Evolutionary conservation across 2,113 vertebrate genomes (phyloP), one percentile per base, ranked within the genome.

Genomic region (Sylvicapra grimmia): DNA sequence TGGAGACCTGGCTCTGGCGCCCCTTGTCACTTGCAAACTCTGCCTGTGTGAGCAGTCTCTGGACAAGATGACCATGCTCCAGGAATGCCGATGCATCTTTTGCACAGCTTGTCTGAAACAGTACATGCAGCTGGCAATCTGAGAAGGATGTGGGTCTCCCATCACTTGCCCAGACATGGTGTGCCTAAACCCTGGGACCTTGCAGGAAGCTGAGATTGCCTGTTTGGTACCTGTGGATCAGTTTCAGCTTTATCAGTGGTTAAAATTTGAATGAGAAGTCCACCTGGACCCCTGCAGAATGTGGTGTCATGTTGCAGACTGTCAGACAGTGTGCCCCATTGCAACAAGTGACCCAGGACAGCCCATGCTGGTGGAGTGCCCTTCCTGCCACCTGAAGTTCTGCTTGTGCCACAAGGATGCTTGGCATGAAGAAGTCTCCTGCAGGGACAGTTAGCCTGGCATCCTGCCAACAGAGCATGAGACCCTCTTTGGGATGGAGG

Each of bases 91-190:
- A 97, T 99, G 99, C 96, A 97, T 99, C 96, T 99, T 99, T 96
- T 99, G 99, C 96, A 99, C 99, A 79, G 97, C 96, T 93, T 99
- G 99, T 98, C 99, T 99, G 98, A 99, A 98, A 97, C 99, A 99
- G 97, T 99, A 99, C 86, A 98, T 99, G 94, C 98, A 99, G 98
- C 97, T 99, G 98, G 99, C 99, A 86, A 99, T 99, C 97, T 99
- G 98, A 97, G 99, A 99, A 96, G 99, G 99, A 6, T 99, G 99
- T 90, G 99, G 99, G 31, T 99, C 99, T 93, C 99, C 99, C 77
- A 99, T 99, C 98, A 99, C 99, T 31, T 99, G 99, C 96, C 99
- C 99, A 51, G 99, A 99, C 98, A 99, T 99, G 98, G 98, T 99
- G 79, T 99, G 99, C 98, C 98, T 98, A 95, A 99, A 98, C 86